phyloP scores from a whole-genome alignment of 1,140 invertebrate species.

The Diorhabda carinulata region DNA sequence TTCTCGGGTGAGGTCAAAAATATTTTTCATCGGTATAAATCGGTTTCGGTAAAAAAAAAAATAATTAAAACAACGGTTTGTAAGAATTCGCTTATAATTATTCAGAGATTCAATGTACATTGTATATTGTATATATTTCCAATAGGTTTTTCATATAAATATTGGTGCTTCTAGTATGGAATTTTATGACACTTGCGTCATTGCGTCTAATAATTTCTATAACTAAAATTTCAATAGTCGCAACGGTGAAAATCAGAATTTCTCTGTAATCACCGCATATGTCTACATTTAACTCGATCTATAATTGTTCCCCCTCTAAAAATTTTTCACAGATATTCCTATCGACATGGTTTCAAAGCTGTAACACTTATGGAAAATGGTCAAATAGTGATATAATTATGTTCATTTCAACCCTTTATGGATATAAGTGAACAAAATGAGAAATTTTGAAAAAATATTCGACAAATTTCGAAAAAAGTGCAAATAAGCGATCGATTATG shows the following conservation, averaged over 20 bases:
- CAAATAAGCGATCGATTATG: no score
- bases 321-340: not conserved
- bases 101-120: constrained; percentile 44
- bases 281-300: not conserved
- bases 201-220: constrained; percentile 24
- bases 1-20: no score
- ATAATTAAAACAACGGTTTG: not conserved
- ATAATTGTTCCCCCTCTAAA: constrained; percentile 3
- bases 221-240: constrained; percentile 18
- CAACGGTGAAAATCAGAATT: constrained; percentile 17
- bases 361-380: not conserved
- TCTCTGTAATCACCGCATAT: not conserved
- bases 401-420: no score
- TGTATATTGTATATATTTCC: constrained; percentile 42
- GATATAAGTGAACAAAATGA: no score
- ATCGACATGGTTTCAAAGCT: not conserved
- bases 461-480: no score
- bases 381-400: no score
- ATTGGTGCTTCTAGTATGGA: constrained; percentile 47
- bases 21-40: no score
- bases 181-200: constrained; percentile 23
- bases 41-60: no score
- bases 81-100: constrained; percentile 8
- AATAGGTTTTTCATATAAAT: constrained; percentile 42
- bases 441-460: no score